These are phyloP conservation scores for Sebastes nivosus DNA, from an alignment of 2,797 vertebrate genomes.

Conservation along the genomic window DNA sequence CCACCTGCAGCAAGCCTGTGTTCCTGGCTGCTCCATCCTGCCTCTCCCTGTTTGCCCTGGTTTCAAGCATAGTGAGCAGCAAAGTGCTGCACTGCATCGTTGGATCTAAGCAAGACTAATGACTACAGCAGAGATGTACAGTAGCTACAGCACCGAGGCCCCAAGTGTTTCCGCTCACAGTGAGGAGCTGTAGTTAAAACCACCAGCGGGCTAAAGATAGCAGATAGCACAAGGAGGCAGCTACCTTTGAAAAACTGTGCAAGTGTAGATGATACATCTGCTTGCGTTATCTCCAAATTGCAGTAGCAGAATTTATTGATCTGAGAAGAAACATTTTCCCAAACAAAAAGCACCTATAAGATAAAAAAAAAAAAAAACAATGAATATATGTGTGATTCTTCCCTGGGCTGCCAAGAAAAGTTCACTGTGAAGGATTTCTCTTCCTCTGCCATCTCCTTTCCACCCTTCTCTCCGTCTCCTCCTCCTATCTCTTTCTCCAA, in stretches of 20 bases:
- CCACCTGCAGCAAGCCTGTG: constrained; percentile 61
- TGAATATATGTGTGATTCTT: no score
- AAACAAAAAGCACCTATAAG: not conserved
- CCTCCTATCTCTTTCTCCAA: constrained; percentile 57
- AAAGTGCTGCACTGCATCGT: constrained; percentile 60
- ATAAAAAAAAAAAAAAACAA: not conserved
- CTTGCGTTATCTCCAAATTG: not conserved
- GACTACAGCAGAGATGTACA: constrained; percentile 58
- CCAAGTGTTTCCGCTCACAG: constrained; percentile 41
- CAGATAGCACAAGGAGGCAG: constrained; percentile 14
- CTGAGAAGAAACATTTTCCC: not conserved
- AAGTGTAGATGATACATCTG: constrained; percentile 6
- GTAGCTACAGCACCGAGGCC: constrained; percentile 40
- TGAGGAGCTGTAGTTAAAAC: constrained; percentile 57
- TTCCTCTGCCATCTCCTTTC: constrained; percentile 48
- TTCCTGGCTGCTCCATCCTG: constrained; percentile 24
- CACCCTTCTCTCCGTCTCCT: constrained; percentile 24
- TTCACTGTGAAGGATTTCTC: constrained; percentile 24
- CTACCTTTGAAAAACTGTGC: not conserved
- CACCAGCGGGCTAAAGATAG: constrained; percentile 52
- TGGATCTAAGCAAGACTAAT: constrained; percentile 71
- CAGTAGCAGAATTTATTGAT: not conserved
- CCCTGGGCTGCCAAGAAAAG: constrained; percentile 13
- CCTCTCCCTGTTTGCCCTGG: constrained; percentile 47
- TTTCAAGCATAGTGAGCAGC: constrained; percentile 51